Percentiles rank a stretch among this genome's conserved stretches.
phyloP scores from a whole-genome alignment of 2,888 invertebrate genomes.

The Euplagia quadripunctaria region DNA sequence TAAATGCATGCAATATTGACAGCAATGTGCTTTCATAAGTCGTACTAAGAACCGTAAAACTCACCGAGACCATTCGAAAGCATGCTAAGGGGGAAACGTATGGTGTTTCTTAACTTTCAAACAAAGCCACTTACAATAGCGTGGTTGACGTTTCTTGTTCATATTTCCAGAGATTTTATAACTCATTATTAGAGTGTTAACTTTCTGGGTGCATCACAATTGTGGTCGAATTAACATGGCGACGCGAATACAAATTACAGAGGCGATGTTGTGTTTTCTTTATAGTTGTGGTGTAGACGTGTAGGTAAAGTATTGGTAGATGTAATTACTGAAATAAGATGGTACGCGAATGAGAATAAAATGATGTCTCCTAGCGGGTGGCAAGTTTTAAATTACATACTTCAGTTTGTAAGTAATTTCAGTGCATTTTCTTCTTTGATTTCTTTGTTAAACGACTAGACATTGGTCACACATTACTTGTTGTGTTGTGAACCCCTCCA shows the following conservation, averaged over 20 bases:
- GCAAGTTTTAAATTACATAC: constrained; percentile 1
- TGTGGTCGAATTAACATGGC: constrained; percentile 49
- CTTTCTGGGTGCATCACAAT: constrained; percentile 41
- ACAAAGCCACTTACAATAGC: constrained; percentile 32
- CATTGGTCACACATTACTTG: not conserved
- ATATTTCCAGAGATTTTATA: constrained; percentile 59
- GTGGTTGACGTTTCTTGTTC: constrained; percentile 60
- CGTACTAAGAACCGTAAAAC: not conserved
- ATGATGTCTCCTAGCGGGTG: constrained; percentile 13
- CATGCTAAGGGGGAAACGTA: no score
- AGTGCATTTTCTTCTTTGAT: not conserved
- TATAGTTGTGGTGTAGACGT: constrained; percentile 29
- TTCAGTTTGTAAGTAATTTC: not conserved
- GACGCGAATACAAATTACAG: constrained; percentile 45
- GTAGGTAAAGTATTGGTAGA: constrained; percentile 18
- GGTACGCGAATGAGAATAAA: constrained; percentile 9
- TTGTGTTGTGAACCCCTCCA: no score
- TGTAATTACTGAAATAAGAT: constrained; percentile 23
- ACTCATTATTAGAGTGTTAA: constrained; percentile 57
- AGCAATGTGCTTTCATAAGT: no score
- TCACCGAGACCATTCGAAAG: not conserved
- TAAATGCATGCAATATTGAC: no score
- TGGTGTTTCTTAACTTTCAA: constrained; percentile 17
- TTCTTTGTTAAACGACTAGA: not conserved
- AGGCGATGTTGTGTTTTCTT: constrained; percentile 30